These are phyloP conservation scores for Celastrina argiolus DNA, from an alignment of 2,888 invertebrate genomes.

Conservation along the genomic window DNA sequence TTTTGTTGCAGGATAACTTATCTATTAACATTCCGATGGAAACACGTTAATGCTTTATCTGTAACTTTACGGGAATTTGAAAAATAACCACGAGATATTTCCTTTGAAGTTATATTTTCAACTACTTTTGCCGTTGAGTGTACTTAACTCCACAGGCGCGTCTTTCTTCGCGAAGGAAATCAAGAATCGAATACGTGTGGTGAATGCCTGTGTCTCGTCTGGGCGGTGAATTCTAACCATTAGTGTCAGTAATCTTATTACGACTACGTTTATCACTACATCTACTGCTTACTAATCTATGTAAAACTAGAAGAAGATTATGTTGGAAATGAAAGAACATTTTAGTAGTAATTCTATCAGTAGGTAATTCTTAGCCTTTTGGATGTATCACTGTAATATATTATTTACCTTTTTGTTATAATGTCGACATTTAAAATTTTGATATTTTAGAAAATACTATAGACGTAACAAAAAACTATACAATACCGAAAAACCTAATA, in stretches of 20 bases:
- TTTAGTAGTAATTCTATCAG: no score
- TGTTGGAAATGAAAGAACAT: no score
- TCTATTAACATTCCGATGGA: not conserved
- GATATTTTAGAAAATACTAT: no score
- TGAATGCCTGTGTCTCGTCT: constrained; percentile 55
- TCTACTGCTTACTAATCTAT: constrained; percentile 3
- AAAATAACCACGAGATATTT: constrained; percentile 9
- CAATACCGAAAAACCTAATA: no score
- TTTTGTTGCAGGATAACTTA: not conserved
- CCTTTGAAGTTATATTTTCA: constrained; percentile 17
- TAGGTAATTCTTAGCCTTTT: no score
- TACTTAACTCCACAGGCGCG: constrained; percentile 58
- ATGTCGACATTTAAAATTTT: no score
- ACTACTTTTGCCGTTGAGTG: constrained; percentile 39
- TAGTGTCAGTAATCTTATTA: constrained; percentile 26
- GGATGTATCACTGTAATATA: no score
- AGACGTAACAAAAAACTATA: no score
- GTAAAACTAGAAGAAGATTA: not conserved
- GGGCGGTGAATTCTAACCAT: constrained; percentile 46
- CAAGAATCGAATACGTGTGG: constrained; percentile 69
- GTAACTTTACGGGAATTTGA: not conserved
- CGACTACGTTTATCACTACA: constrained; percentile 22
- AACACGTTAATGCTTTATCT: constrained; percentile 9
- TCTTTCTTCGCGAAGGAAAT: constrained; percentile 65
- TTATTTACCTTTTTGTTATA: no score